Evolutionary conservation across 2,113 vertebrate species (phyloP).

Genomic region (Neodon shergylaensis): DNA sequence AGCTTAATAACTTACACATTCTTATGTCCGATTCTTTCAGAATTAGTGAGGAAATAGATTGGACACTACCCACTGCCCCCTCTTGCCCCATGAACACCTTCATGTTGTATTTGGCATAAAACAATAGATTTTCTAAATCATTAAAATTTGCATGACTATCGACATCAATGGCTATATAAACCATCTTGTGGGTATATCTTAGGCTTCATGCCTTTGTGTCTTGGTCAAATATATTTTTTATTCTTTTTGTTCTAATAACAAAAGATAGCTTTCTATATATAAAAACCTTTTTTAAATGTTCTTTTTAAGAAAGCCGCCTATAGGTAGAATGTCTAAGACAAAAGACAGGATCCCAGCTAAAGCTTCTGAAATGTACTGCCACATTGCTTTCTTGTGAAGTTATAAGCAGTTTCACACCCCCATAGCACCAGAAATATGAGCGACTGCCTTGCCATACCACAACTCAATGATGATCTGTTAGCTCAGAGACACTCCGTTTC

Average conservation of each 20-base stretch:
- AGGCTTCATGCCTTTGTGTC: background rate
- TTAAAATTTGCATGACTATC: background rate
- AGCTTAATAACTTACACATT: background rate
- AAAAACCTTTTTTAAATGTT: background rate
- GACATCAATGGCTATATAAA: background rate
- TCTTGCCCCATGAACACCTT: background rate
- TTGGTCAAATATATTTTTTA: background rate
- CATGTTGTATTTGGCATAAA: background rate
- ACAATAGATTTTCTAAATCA: background rate
- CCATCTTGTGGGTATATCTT: background rate
- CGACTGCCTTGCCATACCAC: background rate
- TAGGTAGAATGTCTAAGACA: background rate
- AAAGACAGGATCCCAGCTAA: conserved; percentile 33
- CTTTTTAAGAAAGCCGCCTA: background rate
- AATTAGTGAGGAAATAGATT: background rate
- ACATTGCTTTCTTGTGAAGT: conserved; percentile 29
- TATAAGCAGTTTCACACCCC: background rate
- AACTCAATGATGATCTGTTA: background rate
- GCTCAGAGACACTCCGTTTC: conserved; percentile 10
- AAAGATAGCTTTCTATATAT: background rate
- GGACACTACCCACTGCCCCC: background rate
- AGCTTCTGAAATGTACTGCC: conserved; percentile 15
- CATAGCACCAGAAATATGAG: background rate
- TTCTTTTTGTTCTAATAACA: background rate
- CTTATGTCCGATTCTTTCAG: background rate